Conservation (phyloP, 2,113 vertebrate genomes). For the Chauna torquata region DNA sequence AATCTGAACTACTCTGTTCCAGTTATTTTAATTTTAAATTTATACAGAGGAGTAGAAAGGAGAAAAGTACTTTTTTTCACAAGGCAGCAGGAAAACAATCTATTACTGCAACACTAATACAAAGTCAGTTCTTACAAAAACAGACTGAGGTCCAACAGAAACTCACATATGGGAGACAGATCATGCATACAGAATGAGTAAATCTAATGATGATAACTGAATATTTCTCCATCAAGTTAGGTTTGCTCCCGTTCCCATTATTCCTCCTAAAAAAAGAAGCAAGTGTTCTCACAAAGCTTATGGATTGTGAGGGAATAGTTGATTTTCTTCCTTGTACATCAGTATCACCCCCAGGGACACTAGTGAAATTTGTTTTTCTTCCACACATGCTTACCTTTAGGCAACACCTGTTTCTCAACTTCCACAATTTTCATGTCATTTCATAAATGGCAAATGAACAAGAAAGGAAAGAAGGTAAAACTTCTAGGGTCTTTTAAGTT, state of each 20-base stretch:
- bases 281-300: not conserved
- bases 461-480: not conserved
- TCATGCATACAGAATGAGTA: not conserved
- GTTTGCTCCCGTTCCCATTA: not conserved
- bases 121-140: not conserved
- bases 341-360: not conserved
- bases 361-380: not conserved
- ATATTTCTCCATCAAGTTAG: not conserved
- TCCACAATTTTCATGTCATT: not conserved
- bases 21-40: slow-evolving; percentile 10
- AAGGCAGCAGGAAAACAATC: not conserved
- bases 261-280: not conserved
- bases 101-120: not conserved
- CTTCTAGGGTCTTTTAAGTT: not conserved
- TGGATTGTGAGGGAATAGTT: not conserved
- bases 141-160: not conserved
- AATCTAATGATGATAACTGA: not conserved
- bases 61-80: not conserved
- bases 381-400: not conserved
- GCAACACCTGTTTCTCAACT: not conserved
- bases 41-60: not conserved
- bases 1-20: not conserved
- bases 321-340: not conserved
- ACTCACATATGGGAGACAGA: not conserved
- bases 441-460: not conserved